phyloP scores from a whole-genome alignment of 2,113 vertebrate genomes.

The Paralichthys olivaceus region DNA sequence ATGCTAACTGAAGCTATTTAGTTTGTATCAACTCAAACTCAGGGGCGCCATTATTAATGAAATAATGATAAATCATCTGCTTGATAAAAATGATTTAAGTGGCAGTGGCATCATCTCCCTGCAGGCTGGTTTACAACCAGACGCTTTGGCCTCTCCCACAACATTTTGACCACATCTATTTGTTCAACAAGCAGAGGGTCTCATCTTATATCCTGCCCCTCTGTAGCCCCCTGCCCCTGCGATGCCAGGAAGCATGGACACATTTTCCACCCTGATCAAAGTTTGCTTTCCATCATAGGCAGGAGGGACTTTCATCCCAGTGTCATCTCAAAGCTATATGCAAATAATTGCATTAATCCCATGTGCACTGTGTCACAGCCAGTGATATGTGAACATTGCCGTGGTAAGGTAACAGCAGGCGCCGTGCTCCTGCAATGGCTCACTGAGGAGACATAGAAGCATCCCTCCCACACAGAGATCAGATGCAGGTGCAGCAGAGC shows the following conservation, averaged over 20 bases:
- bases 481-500: conserved; percentile 48
- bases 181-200: conserved; percentile 25
- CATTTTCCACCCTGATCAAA: conserved; percentile 51
- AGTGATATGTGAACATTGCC: conserved; percentile 47
- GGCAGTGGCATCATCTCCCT: neutral
- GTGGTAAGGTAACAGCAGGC: conserved; percentile 45
- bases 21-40: conserved; percentile 40
- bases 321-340: conserved; percentile 68
- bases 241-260: conserved; percentile 5
- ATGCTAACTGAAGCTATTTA: conserved; percentile 55
- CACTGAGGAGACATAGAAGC: conserved; percentile 57
- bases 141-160: too few species aligned
- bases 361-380: conserved; percentile 42
- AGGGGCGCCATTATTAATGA: conserved; percentile 11
- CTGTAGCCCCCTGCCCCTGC: conserved; percentile 19
- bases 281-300: conserved; percentile 51
- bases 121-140: neutral
- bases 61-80: conserved; percentile 45
- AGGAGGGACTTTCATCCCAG: conserved; percentile 50
- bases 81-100: conserved; percentile 25
- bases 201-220: conserved; percentile 26
- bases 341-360: conserved; percentile 71
- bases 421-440: conserved; percentile 36
- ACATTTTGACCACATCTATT: conserved; percentile 26
- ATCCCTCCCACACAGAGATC: conserved; percentile 64